Conservation (phyloP, 2,888 invertebrate genomes). For the Conus canariensis region DNA sequence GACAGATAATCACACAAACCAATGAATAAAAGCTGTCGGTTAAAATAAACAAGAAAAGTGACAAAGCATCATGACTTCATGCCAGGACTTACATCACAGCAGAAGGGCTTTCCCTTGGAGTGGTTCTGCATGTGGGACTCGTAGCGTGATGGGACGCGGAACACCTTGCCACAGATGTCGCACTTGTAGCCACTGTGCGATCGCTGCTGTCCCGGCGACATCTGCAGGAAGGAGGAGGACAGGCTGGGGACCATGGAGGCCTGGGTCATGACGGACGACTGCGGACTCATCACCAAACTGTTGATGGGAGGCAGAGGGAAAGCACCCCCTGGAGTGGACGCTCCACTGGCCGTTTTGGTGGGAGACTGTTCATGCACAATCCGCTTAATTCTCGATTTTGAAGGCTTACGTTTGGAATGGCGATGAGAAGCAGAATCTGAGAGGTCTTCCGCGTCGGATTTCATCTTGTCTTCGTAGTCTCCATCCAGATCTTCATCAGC, state of each 20-base stretch:
- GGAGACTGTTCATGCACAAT: constrained; percentile 38
- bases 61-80: too few species aligned
- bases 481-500: constrained; percentile 18
- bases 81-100: constrained; percentile 45
- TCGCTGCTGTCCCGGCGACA: neutral
- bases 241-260: constrained; percentile 22
- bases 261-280: neutral
- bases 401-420: constrained; percentile 51
- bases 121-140: constrained; percentile 53
- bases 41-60: too few species aligned
- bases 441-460: constrained; percentile 27
- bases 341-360: neutral
- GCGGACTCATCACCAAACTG: neutral
- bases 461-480: constrained; percentile 31
- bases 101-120: constrained; percentile 53
- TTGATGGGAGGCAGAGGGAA: constrained; percentile 3
- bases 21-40: too few species aligned
- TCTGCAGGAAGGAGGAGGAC: neutral
- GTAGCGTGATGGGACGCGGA: constrained; percentile 51
- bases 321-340: constrained; percentile 19
- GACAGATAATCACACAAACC: too few species aligned
- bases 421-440: constrained; percentile 28
- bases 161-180: constrained; percentile 50
- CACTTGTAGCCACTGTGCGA: constrained; percentile 45
- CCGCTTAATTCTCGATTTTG: constrained; percentile 53